Base-by-base conservation (phyloP, 2,797 vertebrate species). In the Molossus alvarezi region DNA sequence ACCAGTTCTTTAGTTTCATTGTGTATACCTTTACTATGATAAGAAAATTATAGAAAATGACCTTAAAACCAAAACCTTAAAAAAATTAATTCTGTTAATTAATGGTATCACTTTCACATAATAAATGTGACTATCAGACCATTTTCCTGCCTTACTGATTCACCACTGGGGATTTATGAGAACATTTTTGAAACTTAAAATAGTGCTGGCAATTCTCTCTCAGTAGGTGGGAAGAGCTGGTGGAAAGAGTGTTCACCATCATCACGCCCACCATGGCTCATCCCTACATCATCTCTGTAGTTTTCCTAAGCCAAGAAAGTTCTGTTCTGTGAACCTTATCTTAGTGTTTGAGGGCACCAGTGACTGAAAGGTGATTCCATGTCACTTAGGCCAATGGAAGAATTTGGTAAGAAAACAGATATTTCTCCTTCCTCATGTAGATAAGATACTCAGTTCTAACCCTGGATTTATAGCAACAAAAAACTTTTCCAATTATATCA, bases 401-500 rank as follows among this genome's bases (percentile, higher is more conserved):
- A 85, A 88, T 64, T n/a, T 90, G 6, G 17, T 18, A 62, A n/a
- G n/a, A 86, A 71, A 95, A 84, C 29, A 58, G 17, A 64, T 57
- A n/a, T 81, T 81, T 86, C 13, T 86, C 62, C 33, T 81, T 60
- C 9, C 29, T 95, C n/a, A 80, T 81, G 94, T 95, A 67, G 3
- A 25, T 76, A 58, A 86, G 55, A 60, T 76, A 67, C 60, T 79
- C 62, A 73, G 60, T 94, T 48, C 27, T 90, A 88, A 90, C 21
- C 14, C 37, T 37, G 53, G 62, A 33, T 77, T 95, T 92, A 57
- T 1, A 73, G 14, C 27, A 90, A 79, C 9, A 51, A 33, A 75
- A 95, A 25, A 45, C 17, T 85, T 94, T 94, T 71, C 79, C 77
- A 95, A 21, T 88, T 95, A 80, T 72, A 23, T 75, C 41, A 62